These are phyloP conservation scores for Pachycephus smyrnensis DNA, from an alignment of 2,888 invertebrate species.

Conservation along the genomic window DNA sequence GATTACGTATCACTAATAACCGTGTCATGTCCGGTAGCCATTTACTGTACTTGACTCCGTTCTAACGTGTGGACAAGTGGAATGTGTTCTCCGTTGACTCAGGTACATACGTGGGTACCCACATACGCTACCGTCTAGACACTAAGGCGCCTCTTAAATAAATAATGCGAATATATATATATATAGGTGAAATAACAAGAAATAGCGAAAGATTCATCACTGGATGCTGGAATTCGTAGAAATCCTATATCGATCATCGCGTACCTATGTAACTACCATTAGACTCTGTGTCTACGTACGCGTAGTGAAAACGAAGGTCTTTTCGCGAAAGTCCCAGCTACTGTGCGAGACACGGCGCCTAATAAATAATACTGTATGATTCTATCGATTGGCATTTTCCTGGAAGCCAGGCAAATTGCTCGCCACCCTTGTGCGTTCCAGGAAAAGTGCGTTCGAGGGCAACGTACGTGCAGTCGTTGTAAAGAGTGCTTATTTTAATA, in stretches of 20 bases:
- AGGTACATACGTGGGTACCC: neutral
- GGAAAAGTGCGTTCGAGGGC: conserved; percentile 2
- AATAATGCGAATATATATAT: no score
- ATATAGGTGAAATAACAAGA: no score
- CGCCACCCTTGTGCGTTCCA: conserved; percentile 1
- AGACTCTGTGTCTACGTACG: no score
- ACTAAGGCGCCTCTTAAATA: neutral
- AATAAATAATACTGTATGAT: conserved; percentile 3
- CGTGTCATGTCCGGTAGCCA: neutral
- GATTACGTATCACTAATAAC: neutral
- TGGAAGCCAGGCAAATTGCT: conserved; percentile 2
- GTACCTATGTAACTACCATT: no score
- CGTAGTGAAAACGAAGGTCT: no score
- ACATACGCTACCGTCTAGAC: neutral
- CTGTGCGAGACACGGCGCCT: neutral
- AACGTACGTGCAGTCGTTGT: neutral
- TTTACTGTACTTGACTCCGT: neutral
- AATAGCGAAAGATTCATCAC: no score
- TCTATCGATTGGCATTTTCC: conserved; percentile 4
- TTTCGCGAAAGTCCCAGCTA: no score
- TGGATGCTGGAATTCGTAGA: no score
- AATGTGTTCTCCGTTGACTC: neutral
- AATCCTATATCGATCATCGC: no score
- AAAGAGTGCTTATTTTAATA: no score
- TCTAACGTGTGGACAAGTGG: no score